Conservation (phyloP, 2,888 invertebrate genomes). For the Unio delphinus region DNA sequence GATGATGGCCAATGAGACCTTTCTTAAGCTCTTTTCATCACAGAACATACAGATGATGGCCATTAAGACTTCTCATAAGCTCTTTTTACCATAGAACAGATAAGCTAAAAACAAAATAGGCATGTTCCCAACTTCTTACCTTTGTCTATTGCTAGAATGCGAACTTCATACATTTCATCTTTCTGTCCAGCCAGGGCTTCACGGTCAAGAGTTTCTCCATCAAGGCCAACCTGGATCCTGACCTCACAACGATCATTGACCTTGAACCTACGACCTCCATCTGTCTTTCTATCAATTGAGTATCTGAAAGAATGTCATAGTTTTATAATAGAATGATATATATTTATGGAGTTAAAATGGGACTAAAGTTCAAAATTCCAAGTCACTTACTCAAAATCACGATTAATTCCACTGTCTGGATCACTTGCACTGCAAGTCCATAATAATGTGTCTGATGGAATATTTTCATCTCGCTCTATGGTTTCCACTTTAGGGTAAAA, state of each 20-base stretch:
- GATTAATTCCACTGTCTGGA: conserved; percentile 89
- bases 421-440: conserved; percentile 96
- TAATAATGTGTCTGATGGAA: conserved; percentile 89
- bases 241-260: conserved; percentile 43
- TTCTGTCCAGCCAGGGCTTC: conserved; percentile 42
- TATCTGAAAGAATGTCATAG: conserved; percentile 41
- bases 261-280: conserved; percentile 54
- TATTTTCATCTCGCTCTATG: conserved; percentile 87
- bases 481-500: conserved; percentile 76
- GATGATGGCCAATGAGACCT: no score
- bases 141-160: conserved; percentile 67
- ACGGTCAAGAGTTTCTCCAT: conserved; percentile 58
- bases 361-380: no score
- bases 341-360: no score
- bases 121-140: conserved; percentile 39
- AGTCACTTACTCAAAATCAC: conserved; percentile 57
- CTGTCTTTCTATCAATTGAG: conserved; percentile 55
- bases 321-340: no score
- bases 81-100: no score
- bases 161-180: conserved; percentile 49
- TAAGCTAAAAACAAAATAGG: no score
- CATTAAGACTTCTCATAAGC: no score
- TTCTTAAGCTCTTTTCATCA: no score
- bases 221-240: conserved; percentile 37
- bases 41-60: no score